Base-by-base conservation (phyloP, 1,140 invertebrate genomes). In the Drosophila pruinosa region DNA sequence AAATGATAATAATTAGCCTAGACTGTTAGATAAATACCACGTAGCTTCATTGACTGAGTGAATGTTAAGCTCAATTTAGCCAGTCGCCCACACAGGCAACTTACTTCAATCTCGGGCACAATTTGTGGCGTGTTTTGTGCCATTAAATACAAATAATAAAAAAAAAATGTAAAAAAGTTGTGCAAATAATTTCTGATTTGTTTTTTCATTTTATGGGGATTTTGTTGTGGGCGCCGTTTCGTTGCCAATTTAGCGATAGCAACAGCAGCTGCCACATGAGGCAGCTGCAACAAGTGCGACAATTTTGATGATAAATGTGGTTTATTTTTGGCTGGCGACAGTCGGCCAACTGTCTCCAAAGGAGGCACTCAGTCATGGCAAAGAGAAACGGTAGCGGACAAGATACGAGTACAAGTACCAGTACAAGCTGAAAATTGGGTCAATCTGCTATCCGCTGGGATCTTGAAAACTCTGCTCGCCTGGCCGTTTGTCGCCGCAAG, bases 281-380 rank as follows among this genome's bases (percentile, higher is more conserved):
- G 38, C 67, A 70, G 68, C 61, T 65, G 68, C 68, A 71, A 71
- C 61, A 71, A 71, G 68, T 71, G 68, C 68, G 52, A 65, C 68
- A 52, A 65, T 52, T 52, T 41, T 12, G 43, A 26, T 65, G 68
- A 71, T 71, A 65, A 65, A 71, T 71, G 68, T 14, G 3, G 14
- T 41, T 47, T 71, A 65, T 71, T 71, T 65, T 57, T 48, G 59
- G 52, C 34, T 47, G 58, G 41, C 56, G 56, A 58, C 56, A 58
- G 58, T 50, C 36, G 19, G 22, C 24, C 53, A 45, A 24, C 34
- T 21, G 39, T 6, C 50, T 19, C 4, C 7, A n/a, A 47, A 65
- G 14, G 19, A 22, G 28, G 31, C 34, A 54, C 12, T 4, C 14
- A 36, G 14, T 22, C 28, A 41, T 56, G 19, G 53, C 14, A 10